These are phyloP conservation scores for Pristionchus japonicus DNA, from an alignment of 2,888 invertebrate species.

Conservation along the genomic window DNA sequence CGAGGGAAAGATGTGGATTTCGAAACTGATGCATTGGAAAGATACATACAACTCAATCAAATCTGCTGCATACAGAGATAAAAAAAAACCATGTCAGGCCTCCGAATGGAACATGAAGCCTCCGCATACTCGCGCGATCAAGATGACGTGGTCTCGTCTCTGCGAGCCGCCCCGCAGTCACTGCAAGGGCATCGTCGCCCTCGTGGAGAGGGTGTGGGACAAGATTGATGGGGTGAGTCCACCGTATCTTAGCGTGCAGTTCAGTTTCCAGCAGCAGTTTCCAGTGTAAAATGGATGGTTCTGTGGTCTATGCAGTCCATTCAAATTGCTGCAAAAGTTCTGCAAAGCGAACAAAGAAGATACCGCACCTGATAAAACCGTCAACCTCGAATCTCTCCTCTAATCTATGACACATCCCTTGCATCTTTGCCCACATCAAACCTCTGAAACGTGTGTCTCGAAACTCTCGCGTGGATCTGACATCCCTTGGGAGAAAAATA, in stretches of 20 bases:
- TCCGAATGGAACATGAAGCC: slow-evolving; percentile 67
- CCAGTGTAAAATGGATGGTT: neutral
- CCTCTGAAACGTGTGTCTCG: neutral
- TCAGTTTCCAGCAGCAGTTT: neutral
- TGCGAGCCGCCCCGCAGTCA: slow-evolving; percentile 70
- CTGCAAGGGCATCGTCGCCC: slow-evolving; percentile 70
- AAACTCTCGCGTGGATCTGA: neutral
- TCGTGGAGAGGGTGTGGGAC: slow-evolving; percentile 72
- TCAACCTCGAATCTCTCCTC: neutral
- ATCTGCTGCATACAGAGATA: too few species aligned
- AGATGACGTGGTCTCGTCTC: slow-evolving; percentile 69
- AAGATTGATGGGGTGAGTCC: slow-evolving; percentile 69
- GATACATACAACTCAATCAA: too few species aligned
- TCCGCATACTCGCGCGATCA: slow-evolving; percentile 67
- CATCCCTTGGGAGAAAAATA: neutral
- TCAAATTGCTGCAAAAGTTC: too few species aligned
- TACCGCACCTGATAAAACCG: too few species aligned
- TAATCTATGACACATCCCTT: neutral
- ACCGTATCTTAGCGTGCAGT: too few species aligned
- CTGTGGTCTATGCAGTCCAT: too few species aligned
- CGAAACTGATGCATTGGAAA: too few species aligned
- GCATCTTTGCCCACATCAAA: neutral
- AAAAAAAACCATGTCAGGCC: slow-evolving; percentile 56
- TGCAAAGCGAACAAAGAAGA: too few species aligned
- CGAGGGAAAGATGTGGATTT: too few species aligned